Conservation (phyloP, 2,113 vertebrate species). For the Xiphias gladius region DNA sequence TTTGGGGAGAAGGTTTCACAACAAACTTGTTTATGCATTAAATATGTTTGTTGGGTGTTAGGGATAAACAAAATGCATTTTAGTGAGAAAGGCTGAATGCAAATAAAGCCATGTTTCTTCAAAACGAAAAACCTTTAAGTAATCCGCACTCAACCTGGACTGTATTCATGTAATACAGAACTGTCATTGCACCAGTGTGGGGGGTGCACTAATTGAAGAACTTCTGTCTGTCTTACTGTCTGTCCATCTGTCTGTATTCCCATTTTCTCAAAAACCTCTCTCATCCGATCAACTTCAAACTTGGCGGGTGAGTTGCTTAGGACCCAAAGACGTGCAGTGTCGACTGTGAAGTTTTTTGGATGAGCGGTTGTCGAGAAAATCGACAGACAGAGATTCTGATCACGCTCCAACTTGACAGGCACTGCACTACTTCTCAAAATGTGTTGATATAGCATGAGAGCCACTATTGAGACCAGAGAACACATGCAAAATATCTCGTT, state of each 20-base stretch:
- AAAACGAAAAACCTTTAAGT: not conserved
- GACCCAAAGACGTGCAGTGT: no score
- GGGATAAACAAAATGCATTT: not conserved
- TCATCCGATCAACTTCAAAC: no score
- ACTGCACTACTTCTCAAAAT: not conserved
- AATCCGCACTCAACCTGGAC: constrained; percentile 13
- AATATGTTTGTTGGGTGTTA: not conserved
- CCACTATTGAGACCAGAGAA: not conserved
- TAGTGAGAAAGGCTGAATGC: not conserved
- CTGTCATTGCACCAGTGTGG: constrained; percentile 13
- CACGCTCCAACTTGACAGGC: no score
- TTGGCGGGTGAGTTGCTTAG: no score
- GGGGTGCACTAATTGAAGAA: no score
- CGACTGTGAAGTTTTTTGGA: no score
- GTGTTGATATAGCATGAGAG: not conserved
- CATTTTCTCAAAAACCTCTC: no score
- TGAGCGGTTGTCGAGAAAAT: no score
- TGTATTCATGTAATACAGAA: constrained; percentile 17
- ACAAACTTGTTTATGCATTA: not conserved
- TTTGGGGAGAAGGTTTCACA: not conserved
- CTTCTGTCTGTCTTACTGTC: no score
- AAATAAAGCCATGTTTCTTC: not conserved
- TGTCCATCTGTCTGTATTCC: no score
- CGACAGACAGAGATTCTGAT: no score
- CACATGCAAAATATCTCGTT: not conserved